These are phyloP conservation scores for Erebia epiphron DNA, from an alignment of 2,888 invertebrate genomes.

Conservation along the genomic window DNA sequence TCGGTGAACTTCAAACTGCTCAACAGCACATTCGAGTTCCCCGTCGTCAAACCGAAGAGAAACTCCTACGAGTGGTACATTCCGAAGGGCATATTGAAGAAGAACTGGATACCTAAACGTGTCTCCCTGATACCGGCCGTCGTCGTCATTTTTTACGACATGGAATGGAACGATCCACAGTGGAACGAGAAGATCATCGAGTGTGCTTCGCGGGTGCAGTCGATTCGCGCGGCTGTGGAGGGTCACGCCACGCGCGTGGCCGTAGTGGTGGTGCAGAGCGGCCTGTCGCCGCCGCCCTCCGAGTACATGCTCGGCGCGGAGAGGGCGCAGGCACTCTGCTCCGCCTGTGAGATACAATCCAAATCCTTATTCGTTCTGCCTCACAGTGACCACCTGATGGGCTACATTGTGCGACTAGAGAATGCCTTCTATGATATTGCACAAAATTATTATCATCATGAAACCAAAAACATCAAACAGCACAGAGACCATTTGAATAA, in stretches of 20 bases:
- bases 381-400: constrained; percentile 93
- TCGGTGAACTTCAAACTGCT: constrained; percentile 93
- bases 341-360: constrained; percentile 94
- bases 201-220: constrained; percentile 94
- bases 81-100: constrained; percentile 96
- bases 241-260: constrained; percentile 90
- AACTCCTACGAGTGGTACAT: constrained; percentile 97
- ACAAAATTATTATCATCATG: constrained; percentile 95
- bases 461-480: constrained; percentile 92
- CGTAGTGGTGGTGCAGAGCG: constrained; percentile 95
- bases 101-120: constrained; percentile 98
- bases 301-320: constrained; percentile 95
- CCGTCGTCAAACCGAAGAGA: constrained; percentile 92
- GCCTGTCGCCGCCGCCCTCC: constrained; percentile 88
- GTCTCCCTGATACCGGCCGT: constrained; percentile 95
- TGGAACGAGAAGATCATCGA: constrained; percentile 98
- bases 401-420: constrained; percentile 90
- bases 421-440: constrained; percentile 97
- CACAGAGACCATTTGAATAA: constrained; percentile 96
- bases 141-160: constrained; percentile 96
- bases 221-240: constrained; percentile 88
- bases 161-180: constrained; percentile 97
- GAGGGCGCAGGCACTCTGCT: constrained; percentile 94
- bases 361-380: constrained; percentile 97
- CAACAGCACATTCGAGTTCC: constrained; percentile 92